These are phyloP conservation scores for Drosophila putrida DNA, from an alignment of 2,888 invertebrate species.

Conservation along the genomic window DNA sequence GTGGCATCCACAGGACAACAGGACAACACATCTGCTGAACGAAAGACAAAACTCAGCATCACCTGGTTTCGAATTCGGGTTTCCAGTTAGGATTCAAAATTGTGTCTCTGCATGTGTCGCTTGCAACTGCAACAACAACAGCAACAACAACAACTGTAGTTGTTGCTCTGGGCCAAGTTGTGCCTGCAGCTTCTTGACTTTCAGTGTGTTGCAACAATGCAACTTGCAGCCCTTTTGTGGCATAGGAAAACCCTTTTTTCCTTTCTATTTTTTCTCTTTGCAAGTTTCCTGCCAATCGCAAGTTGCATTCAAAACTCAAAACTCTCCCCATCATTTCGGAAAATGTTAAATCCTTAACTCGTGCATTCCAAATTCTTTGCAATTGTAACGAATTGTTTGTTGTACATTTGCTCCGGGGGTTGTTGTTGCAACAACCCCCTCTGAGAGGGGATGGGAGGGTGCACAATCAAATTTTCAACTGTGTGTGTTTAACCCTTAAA, in stretches of 20 bases:
- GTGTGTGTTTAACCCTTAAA: conserved; percentile 58
- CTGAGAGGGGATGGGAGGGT: conserved; percentile 6
- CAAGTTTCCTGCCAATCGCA: conserved; percentile 54
- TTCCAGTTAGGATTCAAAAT: not conserved
- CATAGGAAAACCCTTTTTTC: conserved; percentile 21
- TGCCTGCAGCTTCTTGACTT: conserved; percentile 77
- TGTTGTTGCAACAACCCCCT: conserved; percentile 20
- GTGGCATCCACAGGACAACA: conserved; percentile 10
- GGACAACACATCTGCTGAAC: conserved; percentile 63
- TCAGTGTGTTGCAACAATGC: conserved; percentile 54
- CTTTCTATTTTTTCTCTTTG: not conserved
- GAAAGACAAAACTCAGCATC: conserved; percentile 48
- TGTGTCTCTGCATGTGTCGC: conserved; percentile 57
- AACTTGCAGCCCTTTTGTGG: conserved; percentile 34
- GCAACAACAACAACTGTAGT: not conserved
- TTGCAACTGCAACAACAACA: conserved; percentile 4
- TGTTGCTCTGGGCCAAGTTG: conserved; percentile 38
- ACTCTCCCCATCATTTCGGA: conserved; percentile 6
- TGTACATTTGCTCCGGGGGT: conserved; percentile 7
- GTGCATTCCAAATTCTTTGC: conserved; percentile 66
- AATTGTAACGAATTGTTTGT: conserved; percentile 74
- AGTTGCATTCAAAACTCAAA: conserved; percentile 46
- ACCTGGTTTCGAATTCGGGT: conserved; percentile 53
- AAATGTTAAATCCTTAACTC: conserved; percentile 58
- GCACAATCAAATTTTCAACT: conserved; percentile 28